These are phyloP conservation scores for Vanessa cardui DNA, from an alignment of 2,888 invertebrate species.

Conservation along the genomic window DNA sequence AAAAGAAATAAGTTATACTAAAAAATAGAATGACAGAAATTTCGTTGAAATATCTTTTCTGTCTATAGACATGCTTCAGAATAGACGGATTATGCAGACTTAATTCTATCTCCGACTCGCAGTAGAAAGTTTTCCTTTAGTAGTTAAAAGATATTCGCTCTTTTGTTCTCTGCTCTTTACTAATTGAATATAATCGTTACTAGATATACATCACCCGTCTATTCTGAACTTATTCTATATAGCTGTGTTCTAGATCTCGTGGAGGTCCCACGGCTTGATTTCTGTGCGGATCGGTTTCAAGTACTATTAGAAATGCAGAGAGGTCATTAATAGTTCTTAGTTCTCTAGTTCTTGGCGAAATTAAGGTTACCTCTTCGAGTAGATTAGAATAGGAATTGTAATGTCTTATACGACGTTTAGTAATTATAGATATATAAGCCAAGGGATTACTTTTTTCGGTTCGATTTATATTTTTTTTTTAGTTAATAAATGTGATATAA, in stretches of 20 bases:
- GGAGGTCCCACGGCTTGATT: neutral
- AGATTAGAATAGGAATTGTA: neutral
- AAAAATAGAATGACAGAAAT: neutral
- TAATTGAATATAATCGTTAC: neutral
- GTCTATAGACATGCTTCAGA: neutral
- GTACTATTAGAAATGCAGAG: slow-evolving; percentile 6
- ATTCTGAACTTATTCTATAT: neutral
- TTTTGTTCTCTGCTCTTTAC: neutral
- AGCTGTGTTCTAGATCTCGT: neutral
- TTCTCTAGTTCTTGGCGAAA: neutral
- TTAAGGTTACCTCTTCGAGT: neutral
- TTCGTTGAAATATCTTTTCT: neutral
- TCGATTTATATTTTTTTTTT: too few species aligned
- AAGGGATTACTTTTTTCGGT: too few species aligned
- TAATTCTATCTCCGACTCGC: neutral
- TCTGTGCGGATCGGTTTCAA: slow-evolving; percentile 3
- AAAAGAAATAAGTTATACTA: too few species aligned
- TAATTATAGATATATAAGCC: too few species aligned
- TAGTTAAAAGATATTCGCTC: neutral
- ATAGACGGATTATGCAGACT: neutral
- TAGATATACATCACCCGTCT: neutral
- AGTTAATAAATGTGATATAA: too few species aligned
- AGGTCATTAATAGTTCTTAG: neutral
- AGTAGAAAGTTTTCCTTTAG: neutral
- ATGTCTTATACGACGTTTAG: too few species aligned